Base-by-base conservation (phyloP, 2,797 vertebrate species). In the Smutsia gigantea region DNA sequence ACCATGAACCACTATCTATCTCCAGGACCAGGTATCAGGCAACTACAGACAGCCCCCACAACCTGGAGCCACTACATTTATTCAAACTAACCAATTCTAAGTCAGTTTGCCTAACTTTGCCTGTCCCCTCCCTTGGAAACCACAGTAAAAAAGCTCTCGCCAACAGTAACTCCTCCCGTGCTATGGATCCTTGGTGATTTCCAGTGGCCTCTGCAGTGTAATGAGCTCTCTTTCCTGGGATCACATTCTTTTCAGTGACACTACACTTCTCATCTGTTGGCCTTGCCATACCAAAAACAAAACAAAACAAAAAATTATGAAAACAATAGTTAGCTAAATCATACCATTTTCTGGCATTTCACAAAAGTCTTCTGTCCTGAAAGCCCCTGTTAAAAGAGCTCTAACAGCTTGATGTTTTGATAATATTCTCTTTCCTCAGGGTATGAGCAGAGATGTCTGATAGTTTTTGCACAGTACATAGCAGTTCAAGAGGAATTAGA, bases 311-410 rank as follows among this genome's bases (percentile, higher is more conserved):
- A 75, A 69, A 75, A 19, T 14, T 49, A 29, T 72, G 68, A 82
- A 72, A 78, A 87, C 7, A 72, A 9, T 39, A 64, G 69, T 75
- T 93, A 25, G 9, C 37, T 71, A 97, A 94, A 81, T 78, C 34
- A 85, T 84, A 59, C 7, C 25, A 63, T 63, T 95, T 79, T 71
- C 51, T 81, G 61, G 74, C 31, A 97, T 75, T 78, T 85, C 27
- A 72, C 94, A 53, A 66, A 75, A 82, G 12, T 4, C 18, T 77
- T 82, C 29, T 51, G 42, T 64, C 19, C 21, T 90, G 4, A 59
- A 63, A 29, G 19, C 8, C 8, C 29, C 57, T 11, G 21, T 53
- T 94, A 61, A 77, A 87, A 77, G 21, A 1, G 69, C 25, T 91
- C 39, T 85, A 91, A 55, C 19, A 64, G 14, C 13, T 23, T 61